Percentiles rank a stretch among this genome's conserved stretches.
Conservation (phyloP, 2,113 vertebrate species). For the Leiothrix lutea region DNA sequence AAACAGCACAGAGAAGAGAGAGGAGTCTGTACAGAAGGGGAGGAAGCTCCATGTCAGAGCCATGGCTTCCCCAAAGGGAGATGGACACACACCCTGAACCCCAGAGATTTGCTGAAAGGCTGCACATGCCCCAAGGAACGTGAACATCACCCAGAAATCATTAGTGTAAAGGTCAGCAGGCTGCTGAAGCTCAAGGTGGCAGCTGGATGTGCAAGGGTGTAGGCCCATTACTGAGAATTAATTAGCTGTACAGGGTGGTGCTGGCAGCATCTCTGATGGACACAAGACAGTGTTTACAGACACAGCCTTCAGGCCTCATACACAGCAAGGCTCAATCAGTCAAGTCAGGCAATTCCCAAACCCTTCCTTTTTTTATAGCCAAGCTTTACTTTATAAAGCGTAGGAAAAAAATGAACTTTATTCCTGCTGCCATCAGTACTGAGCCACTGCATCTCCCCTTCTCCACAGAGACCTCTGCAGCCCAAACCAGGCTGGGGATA, state of each 20-base stretch:
- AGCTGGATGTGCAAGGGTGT: neutral
- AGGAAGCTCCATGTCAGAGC: neutral
- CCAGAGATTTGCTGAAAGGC: neutral
- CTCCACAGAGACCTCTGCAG: neutral
- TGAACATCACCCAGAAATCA: neutral
- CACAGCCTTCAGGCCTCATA: neutral
- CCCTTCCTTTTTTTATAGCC: neutral
- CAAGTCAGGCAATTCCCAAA: neutral
- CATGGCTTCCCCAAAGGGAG: neutral
- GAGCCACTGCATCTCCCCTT: neutral
- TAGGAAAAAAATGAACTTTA: neutral
- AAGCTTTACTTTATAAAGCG: neutral
- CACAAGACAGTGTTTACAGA: neutral
- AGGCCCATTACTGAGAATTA: neutral
- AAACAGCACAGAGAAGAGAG: neutral
- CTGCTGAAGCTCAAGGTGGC: neutral
- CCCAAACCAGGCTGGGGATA: neutral
- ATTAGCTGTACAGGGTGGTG: fast-evolving
- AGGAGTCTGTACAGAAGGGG: neutral
- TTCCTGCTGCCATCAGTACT: neutral
- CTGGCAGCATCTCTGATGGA: neutral
- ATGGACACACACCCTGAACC: neutral
- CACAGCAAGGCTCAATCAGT: neutral
- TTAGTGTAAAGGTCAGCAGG: neutral
- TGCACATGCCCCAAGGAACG: neutral